Conservation (phyloP, 2,888 invertebrate genomes). For the Nomada lathburiana region DNA sequence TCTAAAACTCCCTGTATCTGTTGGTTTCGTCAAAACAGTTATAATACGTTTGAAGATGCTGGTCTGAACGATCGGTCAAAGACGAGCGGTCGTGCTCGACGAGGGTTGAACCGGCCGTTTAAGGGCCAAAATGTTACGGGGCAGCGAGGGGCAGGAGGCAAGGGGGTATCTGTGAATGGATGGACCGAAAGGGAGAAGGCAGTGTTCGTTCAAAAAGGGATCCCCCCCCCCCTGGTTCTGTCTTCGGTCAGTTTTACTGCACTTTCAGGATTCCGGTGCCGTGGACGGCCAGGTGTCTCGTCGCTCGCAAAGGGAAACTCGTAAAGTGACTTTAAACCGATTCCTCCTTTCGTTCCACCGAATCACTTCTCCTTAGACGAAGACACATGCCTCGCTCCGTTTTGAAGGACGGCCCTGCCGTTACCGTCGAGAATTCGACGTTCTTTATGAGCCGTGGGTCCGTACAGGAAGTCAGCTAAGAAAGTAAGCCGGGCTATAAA, state of each 20-base stretch:
- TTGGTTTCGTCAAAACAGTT: conserved; percentile 13
- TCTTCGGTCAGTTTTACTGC: conserved; percentile 79
- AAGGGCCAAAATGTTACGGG: conserved; percentile 21
- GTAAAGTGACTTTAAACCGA: conserved; percentile 74
- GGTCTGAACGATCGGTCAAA: conserved; percentile 48
- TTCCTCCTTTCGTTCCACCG: conserved; percentile 63
- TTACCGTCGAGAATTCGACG: background rate
- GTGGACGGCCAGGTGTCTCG: conserved; percentile 79
- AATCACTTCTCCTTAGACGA: conserved; percentile 52
- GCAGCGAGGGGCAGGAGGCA: conserved; percentile 28
- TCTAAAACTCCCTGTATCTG: background rate
- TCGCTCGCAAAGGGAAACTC: conserved; percentile 74
- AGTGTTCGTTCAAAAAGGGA: conserved; percentile 63
- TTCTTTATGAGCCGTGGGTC: conserved; percentile 6
- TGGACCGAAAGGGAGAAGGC: conserved; percentile 60
- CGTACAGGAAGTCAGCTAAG: background rate
- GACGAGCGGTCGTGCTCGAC: conserved; percentile 39
- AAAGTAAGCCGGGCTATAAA: background rate
- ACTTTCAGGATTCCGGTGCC: conserved; percentile 77
- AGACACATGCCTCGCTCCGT: conserved; percentile 13
- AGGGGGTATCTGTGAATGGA: conserved; percentile 75
- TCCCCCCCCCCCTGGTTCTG: conserved; percentile 47
- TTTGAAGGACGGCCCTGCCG: background rate
- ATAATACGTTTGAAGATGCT: background rate
- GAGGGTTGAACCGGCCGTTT: conserved; percentile 58